Evolutionary conservation across 2,797 vertebrate species (phyloP), one percentile per base, ranked within the genome.

Genomic region (Coluber constrictor): DNA sequence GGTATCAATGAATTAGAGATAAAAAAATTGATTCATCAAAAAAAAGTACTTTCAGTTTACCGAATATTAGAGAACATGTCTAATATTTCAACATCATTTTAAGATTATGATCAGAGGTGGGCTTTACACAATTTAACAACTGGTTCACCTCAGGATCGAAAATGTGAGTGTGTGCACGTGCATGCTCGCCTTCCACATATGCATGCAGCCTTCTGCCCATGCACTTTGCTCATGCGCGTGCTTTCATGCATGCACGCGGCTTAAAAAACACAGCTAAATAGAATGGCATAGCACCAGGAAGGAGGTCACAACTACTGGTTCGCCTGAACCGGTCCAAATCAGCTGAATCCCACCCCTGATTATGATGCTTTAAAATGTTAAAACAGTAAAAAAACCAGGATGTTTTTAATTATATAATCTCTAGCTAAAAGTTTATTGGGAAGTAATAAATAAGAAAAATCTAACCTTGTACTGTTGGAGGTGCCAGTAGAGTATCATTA

Each of bases 401-500:
- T n/a, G 25, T 11, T 92, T 37, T 90, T 79, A 55, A 56, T 60
- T 37, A 18, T 10, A 51, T 88, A 87, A 1, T 59, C 6, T 54
- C 57, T 90, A 89, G 54, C 0, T 29, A 54, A 87, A 23, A 5
- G 92, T 90, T 90, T 37, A 27, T 18, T 91, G 10, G 93, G 92
- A 9, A 92, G 79, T 93, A 95, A 3, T 6, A 94, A 95, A 93
- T 12, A 13, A 55, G 92, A 96, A 88, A 90, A 32, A 27, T 96
- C 94, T 95, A 96, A 99, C 99, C 99, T 98, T 98, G 98, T 87
- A 98, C 97, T 91, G 98, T 99, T 95, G 99, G 98, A 37, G 98
- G 98, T 54, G 98, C 98, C 92, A 99, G 97, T 86, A 99, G 97
- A 47, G 97, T 97, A 95, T 99, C 98, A 95, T 99, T 99, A 97